Percentiles rank a stretch among this genome's conserved stretches.
phyloP scores from a whole-genome alignment of 2,797 vertebrate species.

The Esox masquinongy region DNA sequence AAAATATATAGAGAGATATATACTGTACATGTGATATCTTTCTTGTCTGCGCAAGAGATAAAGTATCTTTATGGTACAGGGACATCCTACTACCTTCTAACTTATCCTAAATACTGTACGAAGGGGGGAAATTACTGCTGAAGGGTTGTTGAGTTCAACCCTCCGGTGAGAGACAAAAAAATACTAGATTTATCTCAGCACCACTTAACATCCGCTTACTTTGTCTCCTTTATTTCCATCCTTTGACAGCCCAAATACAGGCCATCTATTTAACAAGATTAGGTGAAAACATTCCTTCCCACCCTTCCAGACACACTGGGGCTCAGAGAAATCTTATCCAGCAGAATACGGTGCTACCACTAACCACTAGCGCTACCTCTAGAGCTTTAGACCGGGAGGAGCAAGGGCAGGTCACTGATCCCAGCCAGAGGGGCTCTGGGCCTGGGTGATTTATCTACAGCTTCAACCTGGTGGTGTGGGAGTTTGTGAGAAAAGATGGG shows the following conservation, averaged over 20 bases:
- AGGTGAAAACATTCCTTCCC: conserved; percentile 62
- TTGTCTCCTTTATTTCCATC: conserved; percentile 47
- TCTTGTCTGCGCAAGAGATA: conserved; percentile 30
- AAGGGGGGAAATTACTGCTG: conserved; percentile 33
- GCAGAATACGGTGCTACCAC: conserved; percentile 52
- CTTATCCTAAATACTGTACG: conserved; percentile 39
- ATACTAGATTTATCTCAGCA: conserved; percentile 50
- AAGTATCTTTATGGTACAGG: conserved; percentile 38
- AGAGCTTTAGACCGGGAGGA: conserved; percentile 26
- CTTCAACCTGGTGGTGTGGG: conserved; percentile 51
- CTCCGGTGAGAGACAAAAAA: conserved; percentile 42
- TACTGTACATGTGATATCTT: conserved; percentile 18
- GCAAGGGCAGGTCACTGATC: conserved; percentile 50
- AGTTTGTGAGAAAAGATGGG: conserved; percentile 42
- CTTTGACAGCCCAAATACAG: conserved; percentile 66
- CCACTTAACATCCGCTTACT: conserved; percentile 44
- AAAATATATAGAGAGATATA: too few species aligned
- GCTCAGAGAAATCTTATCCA: conserved; percentile 54
- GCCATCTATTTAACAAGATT: conserved; percentile 72
- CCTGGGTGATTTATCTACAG: conserved; percentile 58
- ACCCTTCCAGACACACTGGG: conserved; percentile 45
- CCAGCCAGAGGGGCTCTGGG: conserved; percentile 51
- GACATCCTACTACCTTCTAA: conserved; percentile 30
- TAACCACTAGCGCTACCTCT: conserved; percentile 54
- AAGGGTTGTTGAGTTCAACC: conserved; percentile 38